These are phyloP conservation scores for Nymphicus hollandicus DNA, from an alignment of 2,113 vertebrate species.

Conservation along the genomic window DNA sequence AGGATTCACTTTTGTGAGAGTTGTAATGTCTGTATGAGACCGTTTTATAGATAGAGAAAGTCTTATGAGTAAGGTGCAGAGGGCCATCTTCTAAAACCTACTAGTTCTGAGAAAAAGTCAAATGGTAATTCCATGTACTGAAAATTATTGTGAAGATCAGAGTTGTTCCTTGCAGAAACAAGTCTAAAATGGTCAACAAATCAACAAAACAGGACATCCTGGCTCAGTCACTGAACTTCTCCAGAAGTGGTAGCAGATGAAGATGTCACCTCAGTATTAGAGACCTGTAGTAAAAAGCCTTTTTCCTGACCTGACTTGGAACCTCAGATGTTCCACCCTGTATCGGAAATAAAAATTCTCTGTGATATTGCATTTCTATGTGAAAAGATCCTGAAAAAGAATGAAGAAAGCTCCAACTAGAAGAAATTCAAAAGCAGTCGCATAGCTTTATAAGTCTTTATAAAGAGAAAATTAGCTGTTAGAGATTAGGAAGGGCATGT, in stretches of 20 bases:
- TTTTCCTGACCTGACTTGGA: neutral
- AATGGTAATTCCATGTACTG: neutral
- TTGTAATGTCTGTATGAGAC: neutral
- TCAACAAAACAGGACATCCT: neutral
- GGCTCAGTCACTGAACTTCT: neutral
- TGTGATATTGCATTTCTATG: neutral
- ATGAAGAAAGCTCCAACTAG: neutral
- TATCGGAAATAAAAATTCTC: neutral
- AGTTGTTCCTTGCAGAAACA: neutral
- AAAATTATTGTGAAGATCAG: neutral
- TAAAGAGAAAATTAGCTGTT: neutral
- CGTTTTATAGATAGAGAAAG: neutral
- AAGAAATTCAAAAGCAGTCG: neutral
- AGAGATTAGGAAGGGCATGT: neutral
- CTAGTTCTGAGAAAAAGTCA: neutral
- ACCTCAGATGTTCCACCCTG: neutral
- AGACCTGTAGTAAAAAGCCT: neutral
- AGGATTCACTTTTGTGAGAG: neutral
- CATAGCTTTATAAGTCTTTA: neutral
- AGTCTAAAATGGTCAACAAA: neutral
- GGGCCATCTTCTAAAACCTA: neutral
- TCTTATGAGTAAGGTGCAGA: accelerated
- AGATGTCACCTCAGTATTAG: neutral
- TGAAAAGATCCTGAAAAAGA: neutral
- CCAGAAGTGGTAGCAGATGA: neutral